Evolutionary conservation across 1,140 invertebrate genomes (phyloP), one percentile per base, ranked within the genome.

Genomic region (Megalopta genalis): DNA sequence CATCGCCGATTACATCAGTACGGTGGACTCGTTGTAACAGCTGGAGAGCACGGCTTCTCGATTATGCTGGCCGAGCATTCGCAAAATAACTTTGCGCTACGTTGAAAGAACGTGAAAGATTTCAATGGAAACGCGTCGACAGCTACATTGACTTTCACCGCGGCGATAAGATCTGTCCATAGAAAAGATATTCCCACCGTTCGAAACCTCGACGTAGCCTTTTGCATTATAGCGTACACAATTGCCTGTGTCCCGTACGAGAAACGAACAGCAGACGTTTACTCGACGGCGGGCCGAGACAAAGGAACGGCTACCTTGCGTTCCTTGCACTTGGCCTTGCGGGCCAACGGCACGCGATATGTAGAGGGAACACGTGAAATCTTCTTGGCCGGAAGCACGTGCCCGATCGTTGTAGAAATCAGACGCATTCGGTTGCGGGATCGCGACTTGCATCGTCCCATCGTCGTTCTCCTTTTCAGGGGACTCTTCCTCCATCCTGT

Each of bases 291-390:
- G 0, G 6, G 42, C 3, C 9, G 42, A 46, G 42, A 46, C 42
- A 16, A 25, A 2, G 14, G 46, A n/a, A 9, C 0, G 23, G 68
- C 25, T 60, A 78, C 76, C 69, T 78, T 72, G 60, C 21, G 63
- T 64, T 64, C 75, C 82, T 76, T 81, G 75, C n/a, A 32, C 62
- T 60, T 86, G 77, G 21, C 73, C 80, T 86, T 88, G 88, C 63
- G 75, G 73, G 4, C 76, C 49, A 39, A 60, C 68, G 3, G 86
- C 89, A 23, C 90, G 88, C 14, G 91, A 92, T 54, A 93, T 87
- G 80, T 93, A 93, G 9, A 93, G 70, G n/a, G 90, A 93, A 39
- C 91, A 92, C 12, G 86, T 88, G 27, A 90, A 87, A 21, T 89
- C 82, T 21, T 87, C 83, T 10, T 64, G 65, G 25, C 64, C 66